Conservation (phyloP, 2,888 invertebrate species). For the Nomada goodeniana region DNA sequence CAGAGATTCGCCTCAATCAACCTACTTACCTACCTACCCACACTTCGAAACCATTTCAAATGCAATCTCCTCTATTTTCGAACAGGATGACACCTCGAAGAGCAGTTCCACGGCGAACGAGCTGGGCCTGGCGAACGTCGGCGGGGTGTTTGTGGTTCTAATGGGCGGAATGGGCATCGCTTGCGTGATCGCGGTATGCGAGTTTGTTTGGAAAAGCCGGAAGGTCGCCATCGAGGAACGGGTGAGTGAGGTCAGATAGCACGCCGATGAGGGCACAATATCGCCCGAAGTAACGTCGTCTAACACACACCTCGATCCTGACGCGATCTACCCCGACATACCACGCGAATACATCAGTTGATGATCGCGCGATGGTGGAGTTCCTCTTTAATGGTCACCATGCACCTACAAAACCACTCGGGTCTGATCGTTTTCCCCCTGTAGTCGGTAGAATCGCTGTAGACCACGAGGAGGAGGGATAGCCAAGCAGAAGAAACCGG, state of each 20-base stretch:
- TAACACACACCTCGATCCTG: constrained; percentile 76
- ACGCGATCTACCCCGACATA: constrained; percentile 79
- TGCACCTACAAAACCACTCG: constrained; percentile 73
- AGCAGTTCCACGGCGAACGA: constrained; percentile 94
- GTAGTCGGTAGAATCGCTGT: constrained; percentile 39
- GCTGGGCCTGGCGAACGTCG: constrained; percentile 97
- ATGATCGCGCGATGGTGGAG: constrained; percentile 80
- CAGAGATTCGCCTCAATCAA: too few species aligned
- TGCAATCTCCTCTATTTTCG: neutral
- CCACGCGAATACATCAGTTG: constrained; percentile 81
- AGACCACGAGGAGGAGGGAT: too few species aligned
- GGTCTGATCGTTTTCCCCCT: constrained; percentile 69
- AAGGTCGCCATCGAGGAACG: constrained; percentile 96
- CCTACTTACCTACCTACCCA: too few species aligned
- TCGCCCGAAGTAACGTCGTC: constrained; percentile 66
- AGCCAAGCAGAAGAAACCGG: neutral
- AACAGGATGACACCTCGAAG: constrained; percentile 92
- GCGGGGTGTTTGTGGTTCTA: constrained; percentile 97
- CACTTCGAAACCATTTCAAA: too few species aligned
- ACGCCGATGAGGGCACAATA: constrained; percentile 71
- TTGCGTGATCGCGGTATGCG: constrained; percentile 96
- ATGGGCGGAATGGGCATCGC: constrained; percentile 97
- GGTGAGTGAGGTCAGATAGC: constrained; percentile 87
- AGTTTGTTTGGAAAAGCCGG: constrained; percentile 97
- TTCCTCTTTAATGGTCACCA: constrained; percentile 80